Evolutionary conservation across 1,140 invertebrate genomes (phyloP).

Genomic region (Ladona fulva): DNA sequence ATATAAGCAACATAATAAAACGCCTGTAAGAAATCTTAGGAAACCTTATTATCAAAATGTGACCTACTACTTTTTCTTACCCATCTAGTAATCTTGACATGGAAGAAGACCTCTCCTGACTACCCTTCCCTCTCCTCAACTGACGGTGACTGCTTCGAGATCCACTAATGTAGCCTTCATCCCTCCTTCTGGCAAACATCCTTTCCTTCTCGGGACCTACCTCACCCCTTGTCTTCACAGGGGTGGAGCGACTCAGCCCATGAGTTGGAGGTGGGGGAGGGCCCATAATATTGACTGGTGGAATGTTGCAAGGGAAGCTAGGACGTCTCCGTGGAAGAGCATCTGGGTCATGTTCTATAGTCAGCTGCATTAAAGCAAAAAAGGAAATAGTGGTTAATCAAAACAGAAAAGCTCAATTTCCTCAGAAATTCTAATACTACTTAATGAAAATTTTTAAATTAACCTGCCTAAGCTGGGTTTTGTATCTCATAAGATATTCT

Average conservation of each 20-base stretch:
- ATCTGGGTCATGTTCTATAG: conserved; percentile 81
- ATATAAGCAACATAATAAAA: no score
- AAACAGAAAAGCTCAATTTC: no score
- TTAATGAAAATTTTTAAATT: no score
- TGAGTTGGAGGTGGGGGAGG: conserved; percentile 20
- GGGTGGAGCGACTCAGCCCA: conserved; percentile 14
- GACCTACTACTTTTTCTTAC: conserved; percentile 31
- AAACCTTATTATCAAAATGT: no score
- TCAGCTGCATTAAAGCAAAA: conserved; percentile 51
- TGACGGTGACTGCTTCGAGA: conserved; percentile 42
- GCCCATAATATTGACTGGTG: background rate
- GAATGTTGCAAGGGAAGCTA: conserved; percentile 31
- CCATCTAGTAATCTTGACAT: conserved; percentile 75
- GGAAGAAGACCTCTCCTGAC: conserved; percentile 75
- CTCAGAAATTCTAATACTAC: no score
- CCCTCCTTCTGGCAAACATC: conserved; percentile 53
- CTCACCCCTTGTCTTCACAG: background rate
- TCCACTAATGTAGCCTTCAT: conserved; percentile 50
- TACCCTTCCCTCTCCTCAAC: conserved; percentile 40
- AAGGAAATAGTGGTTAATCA: no score
- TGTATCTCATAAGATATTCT: no score
- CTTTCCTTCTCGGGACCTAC: conserved; percentile 47
- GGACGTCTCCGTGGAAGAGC: conserved; percentile 43
- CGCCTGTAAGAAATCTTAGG: no score
- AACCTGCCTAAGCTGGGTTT: no score